A percentile compares a stretch with the other conserved stretches of the same genome.
phyloP scores from a whole-genome alignment of 1,140 invertebrate species.

The Delia radicum region DNA sequence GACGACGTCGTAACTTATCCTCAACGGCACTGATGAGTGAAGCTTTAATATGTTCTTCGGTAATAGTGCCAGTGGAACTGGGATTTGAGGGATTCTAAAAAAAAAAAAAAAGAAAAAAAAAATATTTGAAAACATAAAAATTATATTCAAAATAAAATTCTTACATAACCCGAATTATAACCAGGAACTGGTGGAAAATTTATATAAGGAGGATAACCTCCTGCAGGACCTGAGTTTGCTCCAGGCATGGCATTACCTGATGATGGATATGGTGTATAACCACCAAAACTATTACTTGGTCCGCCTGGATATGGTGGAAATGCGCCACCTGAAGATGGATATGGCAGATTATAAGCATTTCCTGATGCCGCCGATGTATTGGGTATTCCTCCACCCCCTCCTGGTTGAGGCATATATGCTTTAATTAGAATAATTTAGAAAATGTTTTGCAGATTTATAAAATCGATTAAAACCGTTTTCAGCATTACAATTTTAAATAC shows the following conservation, averaged over 20 bases:
- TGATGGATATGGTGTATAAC: slow-evolving; percentile 38
- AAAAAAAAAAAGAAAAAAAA: neutral
- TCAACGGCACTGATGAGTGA: slow-evolving; percentile 93
- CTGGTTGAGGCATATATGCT: slow-evolving; percentile 44
- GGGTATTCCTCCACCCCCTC: slow-evolving; percentile 34
- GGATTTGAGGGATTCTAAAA: slow-evolving; percentile 37
- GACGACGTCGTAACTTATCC: slow-evolving; percentile 83
- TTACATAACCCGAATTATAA: slow-evolving; percentile 45
- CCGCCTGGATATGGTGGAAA: slow-evolving; percentile 50
- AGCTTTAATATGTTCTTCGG: slow-evolving; percentile 91
- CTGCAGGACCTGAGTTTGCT: slow-evolving; percentile 17
- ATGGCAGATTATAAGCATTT: neutral
- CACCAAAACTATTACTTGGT: slow-evolving; percentile 39
- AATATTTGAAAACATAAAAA: neutral
- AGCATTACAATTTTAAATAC: no score
- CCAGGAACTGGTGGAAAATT: slow-evolving; percentile 58
- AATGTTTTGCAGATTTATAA: neutral
- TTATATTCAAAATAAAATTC: neutral
- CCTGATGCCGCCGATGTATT: slow-evolving; percentile 41
- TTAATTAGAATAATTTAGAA: neutral
- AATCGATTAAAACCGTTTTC: neutral
- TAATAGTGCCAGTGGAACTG: slow-evolving; percentile 74
- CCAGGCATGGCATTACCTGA: slow-evolving; percentile 27
- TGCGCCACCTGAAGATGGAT: slow-evolving; percentile 30
- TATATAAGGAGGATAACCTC: slow-evolving; percentile 56